These are phyloP conservation scores for Hydriomena furcata DNA, from an alignment of 2,888 invertebrate genomes.

Conservation along the genomic window DNA sequence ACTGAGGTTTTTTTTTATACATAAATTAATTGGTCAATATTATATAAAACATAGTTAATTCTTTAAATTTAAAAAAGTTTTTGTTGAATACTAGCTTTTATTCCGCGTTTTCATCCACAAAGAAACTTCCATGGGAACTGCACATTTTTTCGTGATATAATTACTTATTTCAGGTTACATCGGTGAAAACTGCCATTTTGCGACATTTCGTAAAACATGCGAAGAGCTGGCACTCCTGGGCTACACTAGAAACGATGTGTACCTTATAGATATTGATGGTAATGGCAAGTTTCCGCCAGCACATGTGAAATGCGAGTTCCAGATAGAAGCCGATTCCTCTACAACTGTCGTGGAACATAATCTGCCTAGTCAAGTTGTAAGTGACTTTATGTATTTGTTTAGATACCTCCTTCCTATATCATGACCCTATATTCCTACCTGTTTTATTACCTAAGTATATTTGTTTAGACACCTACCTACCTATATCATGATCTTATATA, in stretches of 20 bases:
- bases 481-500: too few species aligned
- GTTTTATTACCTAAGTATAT: too few species aligned
- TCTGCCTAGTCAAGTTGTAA: slow-evolving; percentile 92
- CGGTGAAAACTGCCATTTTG: slow-evolving; percentile 97
- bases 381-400: not conserved
- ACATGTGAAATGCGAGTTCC: slow-evolving; percentile 96
- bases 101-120: too few species aligned
- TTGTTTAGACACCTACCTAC: too few species aligned
- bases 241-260: slow-evolving; percentile 94
- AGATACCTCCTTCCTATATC: too few species aligned
- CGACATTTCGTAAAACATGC: slow-evolving; percentile 95
- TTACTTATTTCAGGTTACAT: slow-evolving; percentile 85
- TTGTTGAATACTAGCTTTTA: too few species aligned
- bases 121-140: too few species aligned
- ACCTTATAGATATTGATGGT: slow-evolving; percentile 96
- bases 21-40: too few species aligned
- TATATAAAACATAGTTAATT: too few species aligned
- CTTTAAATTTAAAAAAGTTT: too few species aligned
- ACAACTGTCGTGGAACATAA: slow-evolving; percentile 96
- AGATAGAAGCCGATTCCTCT: slow-evolving; percentile 93
- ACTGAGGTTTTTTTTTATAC: too few species aligned
- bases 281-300: slow-evolving; percentile 96
- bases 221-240: slow-evolving; percentile 95
- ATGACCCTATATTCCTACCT: too few species aligned
- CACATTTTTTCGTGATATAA: not conserved